Base-by-base conservation (phyloP, 2,888 invertebrate genomes). In the Drosophila conformis region DNA sequence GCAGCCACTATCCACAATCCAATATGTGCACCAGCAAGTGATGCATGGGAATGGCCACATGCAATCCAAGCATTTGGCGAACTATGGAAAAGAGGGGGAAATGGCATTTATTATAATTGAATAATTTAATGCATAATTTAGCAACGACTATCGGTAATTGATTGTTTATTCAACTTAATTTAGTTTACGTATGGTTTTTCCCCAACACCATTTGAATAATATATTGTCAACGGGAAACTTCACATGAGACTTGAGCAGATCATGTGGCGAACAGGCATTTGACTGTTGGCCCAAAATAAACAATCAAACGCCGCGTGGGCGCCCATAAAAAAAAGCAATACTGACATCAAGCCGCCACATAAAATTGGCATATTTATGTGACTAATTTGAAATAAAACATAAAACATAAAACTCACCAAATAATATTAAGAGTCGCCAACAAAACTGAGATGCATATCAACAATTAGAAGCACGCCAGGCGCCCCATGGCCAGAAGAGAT, bases 351-450 rank as follows among this genome's bases (percentile, higher is more conserved):
- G 57, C 69, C 65, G 57, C 65, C 18, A 76, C 88, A 90, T 91
- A 90, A 91, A 90, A 69, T 65, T 83, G 69, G 76, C 77, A 81
- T 86, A 88, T 87, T 87, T 91, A 91, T 90, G 87, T 81, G 91
- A 76, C 87, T 87, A 91, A 87, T 87, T 91, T 83, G 83, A 90
- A 76, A 91, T 83, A 71, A 88, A 83, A 85, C 79, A 87, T 83
- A 82, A 78, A 80, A 87, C 75, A 86, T 89, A 90, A 87, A 91
- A 90, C 89, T 89, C 78, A 88, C 87, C 87, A 91, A 88, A 90
- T 91, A 90, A 90, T 91, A 89, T 88, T 91, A 91, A 89, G 82
- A 69, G 89, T 76, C 72, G 73, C 77, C 69, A 64, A 46, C 79
- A 64, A 61, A 48, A 70, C 52, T 56, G 85, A 83, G 78, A 82